Evolutionary conservation across 37 sponge, comb jelly and placozoan genomes (phyloP).

Genomic region (Beroe forskalii): DNA sequence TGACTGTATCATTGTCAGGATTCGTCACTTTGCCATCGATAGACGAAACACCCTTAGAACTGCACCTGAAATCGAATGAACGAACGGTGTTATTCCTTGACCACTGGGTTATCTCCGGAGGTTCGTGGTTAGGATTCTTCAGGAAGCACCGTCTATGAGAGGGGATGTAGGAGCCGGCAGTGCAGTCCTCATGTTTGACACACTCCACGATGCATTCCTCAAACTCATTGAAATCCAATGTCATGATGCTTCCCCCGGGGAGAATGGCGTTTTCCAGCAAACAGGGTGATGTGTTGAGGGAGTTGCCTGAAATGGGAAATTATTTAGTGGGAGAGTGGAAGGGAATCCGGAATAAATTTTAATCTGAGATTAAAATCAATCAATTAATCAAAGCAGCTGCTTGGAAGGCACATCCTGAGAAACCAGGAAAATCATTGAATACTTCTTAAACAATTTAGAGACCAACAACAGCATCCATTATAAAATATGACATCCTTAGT

Average conservation of each 20-base stretch:
- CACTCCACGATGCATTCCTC: background rate
- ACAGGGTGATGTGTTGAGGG: too few relatives aligned
- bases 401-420: too few relatives aligned
- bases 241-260: background rate
- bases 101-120: background rate
- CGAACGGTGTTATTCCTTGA: background rate
- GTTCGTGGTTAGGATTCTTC: background rate
- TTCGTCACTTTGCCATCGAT: too few relatives aligned
- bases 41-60: background rate
- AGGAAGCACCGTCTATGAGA: background rate
- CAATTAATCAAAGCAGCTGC: too few relatives aligned
- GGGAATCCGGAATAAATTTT: too few relatives aligned
- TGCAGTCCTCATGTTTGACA: background rate
- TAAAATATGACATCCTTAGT: too few relatives aligned
- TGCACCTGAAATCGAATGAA: constrained; percentile 25
- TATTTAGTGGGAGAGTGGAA: too few relatives aligned
- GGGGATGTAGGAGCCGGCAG: background rate
- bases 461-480: too few relatives aligned
- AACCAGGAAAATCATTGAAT: too few relatives aligned
- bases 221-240: background rate
- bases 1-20: background rate
- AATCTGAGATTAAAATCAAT: too few relatives aligned
- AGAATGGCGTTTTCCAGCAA: background rate
- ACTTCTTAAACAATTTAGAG: too few relatives aligned
- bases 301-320: too few relatives aligned